Percentiles rank a stretch among this genome's conserved stretches.
Evolutionary conservation across 2,797 vertebrate species (phyloP).

Genomic region (Helarctos malayanus): DNA sequence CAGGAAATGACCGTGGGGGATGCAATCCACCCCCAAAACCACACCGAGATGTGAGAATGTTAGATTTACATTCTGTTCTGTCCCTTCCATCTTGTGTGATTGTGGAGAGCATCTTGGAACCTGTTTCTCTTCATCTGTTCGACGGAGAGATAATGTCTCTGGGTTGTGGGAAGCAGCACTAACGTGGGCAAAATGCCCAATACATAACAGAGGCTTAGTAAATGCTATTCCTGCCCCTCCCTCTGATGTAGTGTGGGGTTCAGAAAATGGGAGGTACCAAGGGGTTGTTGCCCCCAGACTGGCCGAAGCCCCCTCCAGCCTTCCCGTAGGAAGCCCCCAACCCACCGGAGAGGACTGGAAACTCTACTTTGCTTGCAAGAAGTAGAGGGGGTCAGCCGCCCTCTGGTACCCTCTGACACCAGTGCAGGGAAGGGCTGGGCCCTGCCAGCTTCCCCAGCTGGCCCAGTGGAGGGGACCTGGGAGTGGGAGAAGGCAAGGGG

Average conservation of each 20-base stretch:
- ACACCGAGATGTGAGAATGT: background rate
- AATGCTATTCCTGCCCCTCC: background rate
- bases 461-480: background rate
- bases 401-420: background rate
- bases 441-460: background rate
- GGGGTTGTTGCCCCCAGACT: background rate
- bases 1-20: background rate
- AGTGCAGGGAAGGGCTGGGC: background rate
- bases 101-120: conserved; percentile 4
- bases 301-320: background rate
- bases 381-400: background rate
- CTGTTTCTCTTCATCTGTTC: conserved; percentile 63
- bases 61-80: background rate
- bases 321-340: background rate
- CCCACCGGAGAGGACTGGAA: background rate
- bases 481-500: conserved; percentile 75
- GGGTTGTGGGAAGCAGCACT: background rate
- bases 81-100: background rate
- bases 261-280: background rate
- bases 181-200: background rate
- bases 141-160: background rate
- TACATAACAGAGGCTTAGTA: background rate
- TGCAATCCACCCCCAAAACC: background rate
- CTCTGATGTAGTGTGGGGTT: conserved; percentile 9
- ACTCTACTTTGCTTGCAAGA: background rate